phyloP scores from a whole-genome alignment of 2,113 vertebrate genomes.

The Etia nguti region DNA sequence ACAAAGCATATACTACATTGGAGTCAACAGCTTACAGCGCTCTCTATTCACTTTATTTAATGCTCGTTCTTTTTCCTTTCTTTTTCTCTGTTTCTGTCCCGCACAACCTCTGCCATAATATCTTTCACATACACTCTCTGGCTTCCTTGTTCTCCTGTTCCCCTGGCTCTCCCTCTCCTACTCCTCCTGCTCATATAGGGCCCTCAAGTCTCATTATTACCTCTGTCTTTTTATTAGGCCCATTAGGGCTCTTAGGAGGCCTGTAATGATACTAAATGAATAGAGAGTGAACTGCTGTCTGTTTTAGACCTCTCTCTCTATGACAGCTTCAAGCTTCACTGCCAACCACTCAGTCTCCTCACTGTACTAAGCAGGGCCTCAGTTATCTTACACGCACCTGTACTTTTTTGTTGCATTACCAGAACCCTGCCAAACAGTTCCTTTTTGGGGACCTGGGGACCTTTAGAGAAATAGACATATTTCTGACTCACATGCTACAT shows the following conservation, averaged over 20 bases:
- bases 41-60: background rate
- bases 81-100: background rate
- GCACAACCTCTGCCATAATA: background rate
- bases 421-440: background rate
- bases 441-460: background rate
- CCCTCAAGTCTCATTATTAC: conserved; percentile 90
- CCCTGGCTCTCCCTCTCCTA: conserved; percentile 24
- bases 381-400: conserved; percentile 37
- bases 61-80: background rate
- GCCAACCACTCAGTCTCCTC: conserved; percentile 52
- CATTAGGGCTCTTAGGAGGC: conserved; percentile 90
- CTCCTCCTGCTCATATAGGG: conserved; percentile 57
- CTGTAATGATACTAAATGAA: conserved; percentile 93
- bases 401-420: conserved; percentile 5
- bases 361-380: conserved; percentile 45
- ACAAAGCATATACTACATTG: background rate
- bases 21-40: background rate
- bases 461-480: background rate
- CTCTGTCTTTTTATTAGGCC: conserved; percentile 92
- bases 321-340: conserved; percentile 66
- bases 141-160: conserved; percentile 31
- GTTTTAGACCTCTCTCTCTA: conserved; percentile 79
- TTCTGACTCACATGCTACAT: background rate
- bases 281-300: conserved; percentile 91
- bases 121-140: conserved; percentile 16